Conservation (phyloP, 2,888 invertebrate species). For the Embidobia sp. region DNA sequence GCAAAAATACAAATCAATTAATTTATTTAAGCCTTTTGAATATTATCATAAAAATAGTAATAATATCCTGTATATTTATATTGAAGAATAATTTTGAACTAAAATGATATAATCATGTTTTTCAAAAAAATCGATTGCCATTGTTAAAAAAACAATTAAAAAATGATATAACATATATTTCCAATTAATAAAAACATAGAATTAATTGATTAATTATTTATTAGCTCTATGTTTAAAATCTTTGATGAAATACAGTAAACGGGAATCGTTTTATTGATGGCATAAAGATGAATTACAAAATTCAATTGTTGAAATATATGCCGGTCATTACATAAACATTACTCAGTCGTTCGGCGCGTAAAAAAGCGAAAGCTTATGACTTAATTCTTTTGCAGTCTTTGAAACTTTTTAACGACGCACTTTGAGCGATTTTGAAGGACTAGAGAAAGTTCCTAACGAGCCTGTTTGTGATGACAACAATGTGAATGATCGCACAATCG, state of each 20-base stretch:
- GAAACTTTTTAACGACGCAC: slow-evolving; percentile 32
- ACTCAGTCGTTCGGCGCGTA: slow-evolving; percentile 13
- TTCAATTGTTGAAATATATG: slow-evolving; percentile 32
- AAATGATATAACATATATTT: too few species aligned
- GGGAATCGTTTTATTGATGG: slow-evolving; percentile 15
- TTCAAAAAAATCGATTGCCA: too few species aligned
- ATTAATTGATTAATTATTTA: too few species aligned
- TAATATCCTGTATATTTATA: too few species aligned
- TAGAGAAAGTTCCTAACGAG: slow-evolving; percentile 27
- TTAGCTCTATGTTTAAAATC: too few species aligned
- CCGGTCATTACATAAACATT: slow-evolving; percentile 31
- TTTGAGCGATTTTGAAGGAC: slow-evolving; percentile 36
- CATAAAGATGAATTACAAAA: slow-evolving; percentile 41
- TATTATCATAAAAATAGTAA: too few species aligned
- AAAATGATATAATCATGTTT: too few species aligned
- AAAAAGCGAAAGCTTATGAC: slow-evolving; percentile 43
- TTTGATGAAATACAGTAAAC: not conserved
- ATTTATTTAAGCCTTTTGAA: too few species aligned
- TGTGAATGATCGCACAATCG: not conserved
- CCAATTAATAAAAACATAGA: too few species aligned
- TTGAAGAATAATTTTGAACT: too few species aligned
- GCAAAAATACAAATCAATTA: too few species aligned
- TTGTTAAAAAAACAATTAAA: too few species aligned
- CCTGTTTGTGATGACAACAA: slow-evolving; percentile 3
- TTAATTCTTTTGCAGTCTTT: slow-evolving; percentile 32